Conservation (phyloP, 2,113 vertebrate genomes). For the Tenebrosternarchus preto region DNA sequence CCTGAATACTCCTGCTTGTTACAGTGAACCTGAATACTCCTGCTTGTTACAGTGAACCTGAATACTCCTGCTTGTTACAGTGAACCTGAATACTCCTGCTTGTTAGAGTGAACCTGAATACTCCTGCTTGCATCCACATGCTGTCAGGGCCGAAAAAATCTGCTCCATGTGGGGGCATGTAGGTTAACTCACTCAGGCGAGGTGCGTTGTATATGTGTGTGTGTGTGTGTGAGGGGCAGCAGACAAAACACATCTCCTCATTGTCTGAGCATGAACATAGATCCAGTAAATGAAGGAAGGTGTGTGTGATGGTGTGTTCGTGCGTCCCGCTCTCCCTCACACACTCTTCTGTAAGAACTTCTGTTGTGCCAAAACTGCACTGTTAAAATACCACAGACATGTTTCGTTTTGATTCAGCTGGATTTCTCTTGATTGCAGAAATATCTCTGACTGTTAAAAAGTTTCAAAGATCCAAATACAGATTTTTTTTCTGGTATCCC, state of each 20-base stretch:
- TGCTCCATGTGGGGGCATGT: constrained; percentile 4
- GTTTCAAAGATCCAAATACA: too few species aligned
- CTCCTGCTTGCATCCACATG: neutral
- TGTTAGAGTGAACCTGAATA: neutral
- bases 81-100: too few species aligned
- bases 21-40: too few species aligned
- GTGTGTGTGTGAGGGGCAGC: neutral
- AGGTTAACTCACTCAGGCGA: neutral
- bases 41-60: too few species aligned
- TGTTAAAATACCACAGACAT: neutral
- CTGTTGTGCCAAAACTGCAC: too few species aligned
- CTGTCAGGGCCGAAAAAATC: neutral
- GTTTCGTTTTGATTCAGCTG: too few species aligned
- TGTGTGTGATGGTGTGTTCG: neutral
- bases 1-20: too few species aligned
- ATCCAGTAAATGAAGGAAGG: neutral
- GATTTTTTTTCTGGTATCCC: too few species aligned
- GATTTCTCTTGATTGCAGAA: too few species aligned
- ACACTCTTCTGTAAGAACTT: neutral
- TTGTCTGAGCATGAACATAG: neutral
- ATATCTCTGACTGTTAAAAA: too few species aligned
- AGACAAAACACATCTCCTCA: neutral
- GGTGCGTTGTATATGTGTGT: neutral
- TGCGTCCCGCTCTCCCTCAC: neutral
- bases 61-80: too few species aligned